Conservation (phyloP, 1,140 invertebrate genomes). For the Heliconius eleuchia region DNA sequence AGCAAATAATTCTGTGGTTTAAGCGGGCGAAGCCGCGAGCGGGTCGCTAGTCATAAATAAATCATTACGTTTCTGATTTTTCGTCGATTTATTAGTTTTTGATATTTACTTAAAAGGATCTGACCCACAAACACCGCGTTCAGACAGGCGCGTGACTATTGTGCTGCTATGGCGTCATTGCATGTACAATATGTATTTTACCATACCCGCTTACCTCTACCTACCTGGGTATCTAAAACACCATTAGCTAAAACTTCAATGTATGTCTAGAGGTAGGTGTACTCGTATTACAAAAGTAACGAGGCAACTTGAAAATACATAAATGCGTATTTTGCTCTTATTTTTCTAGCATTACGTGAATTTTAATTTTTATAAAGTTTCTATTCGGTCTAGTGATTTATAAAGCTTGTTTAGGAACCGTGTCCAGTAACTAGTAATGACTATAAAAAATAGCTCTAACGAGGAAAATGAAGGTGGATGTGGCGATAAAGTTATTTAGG, state of each 20-base stretch:
- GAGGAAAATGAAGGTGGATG: background rate
- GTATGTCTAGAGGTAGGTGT: background rate
- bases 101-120: background rate
- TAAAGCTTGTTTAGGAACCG: conserved; percentile 19
- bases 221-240: background rate
- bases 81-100: background rate
- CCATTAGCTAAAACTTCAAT: background rate
- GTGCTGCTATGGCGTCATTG: background rate
- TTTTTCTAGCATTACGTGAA: background rate
- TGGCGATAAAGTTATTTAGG: background rate
- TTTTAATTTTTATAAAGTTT: conserved; percentile 19
- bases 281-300: background rate
- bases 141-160: background rate
- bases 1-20: too few species aligned
- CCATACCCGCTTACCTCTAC: background rate
- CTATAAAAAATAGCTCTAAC: background rate
- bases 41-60: too few species aligned
- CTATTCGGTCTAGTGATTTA: conserved; percentile 29
- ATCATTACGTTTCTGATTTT: too few species aligned
- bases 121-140: background rate
- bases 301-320: background rate
- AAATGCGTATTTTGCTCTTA: conserved; percentile 7
- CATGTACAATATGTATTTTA: background rate
- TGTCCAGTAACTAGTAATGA: conserved; percentile 4
- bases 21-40: too few species aligned